Percentiles rank a stretch among this genome's conserved stretches.
Conservation (phyloP, 1,140 invertebrate genomes). For the Gonatopus flavifemur region DNA sequence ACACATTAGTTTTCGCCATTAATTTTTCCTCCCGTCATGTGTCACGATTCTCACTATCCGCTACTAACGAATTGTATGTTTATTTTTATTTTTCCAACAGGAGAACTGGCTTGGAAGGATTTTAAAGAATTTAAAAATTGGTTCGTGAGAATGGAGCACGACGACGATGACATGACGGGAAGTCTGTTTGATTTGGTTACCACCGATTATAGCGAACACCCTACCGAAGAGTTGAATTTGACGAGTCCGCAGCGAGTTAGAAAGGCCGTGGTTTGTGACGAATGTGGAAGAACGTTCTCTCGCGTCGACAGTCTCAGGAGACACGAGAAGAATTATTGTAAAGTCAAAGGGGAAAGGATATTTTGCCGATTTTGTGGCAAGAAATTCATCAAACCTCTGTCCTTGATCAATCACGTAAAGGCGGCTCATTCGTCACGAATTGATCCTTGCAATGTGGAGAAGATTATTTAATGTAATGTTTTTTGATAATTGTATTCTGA, state of each 20-base stretch:
- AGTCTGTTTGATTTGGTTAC: constrained; percentile 20
- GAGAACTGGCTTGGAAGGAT: no score
- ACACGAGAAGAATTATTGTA: constrained; percentile 31
- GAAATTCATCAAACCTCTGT: constrained; percentile 16
- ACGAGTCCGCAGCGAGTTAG: no score
- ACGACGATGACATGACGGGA: constrained; percentile 13
- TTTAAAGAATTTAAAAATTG: no score
- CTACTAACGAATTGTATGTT: no score
- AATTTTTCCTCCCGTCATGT: no score
- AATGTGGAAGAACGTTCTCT: constrained; percentile 30
- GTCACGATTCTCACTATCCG: no score
- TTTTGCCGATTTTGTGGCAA: constrained; percentile 21
- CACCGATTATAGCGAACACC: constrained; percentile 11
- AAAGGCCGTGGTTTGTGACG: constrained; percentile 16
- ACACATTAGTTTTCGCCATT: no score
- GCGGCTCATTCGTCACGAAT: constrained; percentile 8
- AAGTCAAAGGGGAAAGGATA: constrained; percentile 13
- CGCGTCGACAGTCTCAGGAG: constrained; percentile 29
- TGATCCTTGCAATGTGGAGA: no score
- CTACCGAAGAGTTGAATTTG: background rate
- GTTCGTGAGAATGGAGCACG: no score
- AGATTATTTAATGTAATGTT: no score
- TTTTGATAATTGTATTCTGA: no score
- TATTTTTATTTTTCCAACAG: no score
- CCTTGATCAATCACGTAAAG: constrained; percentile 15